Base-by-base conservation (phyloP, 2,888 invertebrate species). In the Autographa pulchrina region DNA sequence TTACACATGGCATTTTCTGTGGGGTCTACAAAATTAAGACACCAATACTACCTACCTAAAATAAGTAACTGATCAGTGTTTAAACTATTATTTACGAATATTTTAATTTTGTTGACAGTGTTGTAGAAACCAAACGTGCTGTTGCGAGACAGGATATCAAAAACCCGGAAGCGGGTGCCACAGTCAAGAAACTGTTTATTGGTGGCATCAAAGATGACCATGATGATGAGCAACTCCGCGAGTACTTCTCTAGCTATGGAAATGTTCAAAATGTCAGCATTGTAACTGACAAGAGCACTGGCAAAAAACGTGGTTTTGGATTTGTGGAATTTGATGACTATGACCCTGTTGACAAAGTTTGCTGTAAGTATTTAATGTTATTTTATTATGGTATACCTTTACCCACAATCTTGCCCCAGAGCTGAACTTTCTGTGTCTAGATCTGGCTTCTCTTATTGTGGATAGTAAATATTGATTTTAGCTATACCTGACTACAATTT, bases 251-350 rank as follows among this genome's bases (percentile, higher is more conserved):
- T 64, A 96, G 96, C 68, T 99, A 97, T 92, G 99, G 99, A 16
- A 97, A 96, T 76, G 98, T 99, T 70, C 97, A 98, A 67, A 97
- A 97, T 73, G 97, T 98, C 58, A 98, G 98, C 85, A 97, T 99
- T 86, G 99, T 99, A 2, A 98, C 98, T 13, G 99, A 99, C 89
- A 99, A 99, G 86, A 98, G 98, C 75, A 98, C 98, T 0, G 99
- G 99, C 67, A 99, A 99, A 92, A 98, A 98, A 85, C 97, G 99
- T 85, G 99, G 99, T 6, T 99, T 99, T 92, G 99, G 98, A 35
- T 99, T 99, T 91, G 98, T 99, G 52, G 99, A 99, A 91, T 99
- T 99, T 91, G 99, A 99, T 89, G 99, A 99, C 91, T 99, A 99
- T 89, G 99, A 99, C 93, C 98, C 99, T 5, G 99, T 99, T 70